Conservation (phyloP, 1,140 invertebrate genomes). For the Aphelinus atriplicis region DNA sequence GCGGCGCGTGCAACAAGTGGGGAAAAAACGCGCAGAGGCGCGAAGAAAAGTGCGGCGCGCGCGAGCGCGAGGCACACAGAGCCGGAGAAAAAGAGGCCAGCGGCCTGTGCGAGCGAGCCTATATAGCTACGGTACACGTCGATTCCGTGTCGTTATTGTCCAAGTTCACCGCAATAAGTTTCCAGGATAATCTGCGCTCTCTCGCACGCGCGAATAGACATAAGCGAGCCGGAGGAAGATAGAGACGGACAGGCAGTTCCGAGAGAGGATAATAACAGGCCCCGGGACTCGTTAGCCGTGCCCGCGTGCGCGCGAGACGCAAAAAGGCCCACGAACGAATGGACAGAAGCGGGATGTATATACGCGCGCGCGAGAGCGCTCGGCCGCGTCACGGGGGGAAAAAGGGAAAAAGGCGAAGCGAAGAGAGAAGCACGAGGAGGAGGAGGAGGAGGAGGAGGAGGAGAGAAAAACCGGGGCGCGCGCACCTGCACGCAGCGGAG, state of each 20-base stretch:
- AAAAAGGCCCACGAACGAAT: constrained; percentile 56
- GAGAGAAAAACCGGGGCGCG: constrained; percentile 58
- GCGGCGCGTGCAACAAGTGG: background rate
- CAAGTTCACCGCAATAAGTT: constrained; percentile 62
- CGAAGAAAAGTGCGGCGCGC: constrained; percentile 17
- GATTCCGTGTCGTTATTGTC: constrained; percentile 58
- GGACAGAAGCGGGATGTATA: constrained; percentile 39
- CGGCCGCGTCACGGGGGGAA: constrained; percentile 28
- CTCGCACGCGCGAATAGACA: background rate
- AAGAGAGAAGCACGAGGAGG: constrained; percentile 10
- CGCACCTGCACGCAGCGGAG: constrained; percentile 56
- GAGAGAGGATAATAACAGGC: constrained; percentile 63
- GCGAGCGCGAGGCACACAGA: background rate
- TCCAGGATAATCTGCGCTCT: constrained; percentile 56
- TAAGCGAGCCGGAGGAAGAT: constrained; percentile 45
- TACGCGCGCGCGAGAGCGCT: constrained; percentile 9
- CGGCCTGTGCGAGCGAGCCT: constrained; percentile 30
- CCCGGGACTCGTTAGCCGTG: constrained; percentile 58
- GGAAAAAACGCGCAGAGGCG: constrained; percentile 16
- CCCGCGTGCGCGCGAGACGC: constrained; percentile 38
- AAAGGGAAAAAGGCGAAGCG: constrained; percentile 30
- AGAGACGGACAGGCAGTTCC: constrained; percentile 45
- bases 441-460: constrained; percentile 21
- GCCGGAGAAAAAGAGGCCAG: constrained; percentile 40
- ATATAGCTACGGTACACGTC: constrained; percentile 49